Conservation (phyloP, 1,140 invertebrate genomes). For the Pseudachorutes palmiensis region DNA sequence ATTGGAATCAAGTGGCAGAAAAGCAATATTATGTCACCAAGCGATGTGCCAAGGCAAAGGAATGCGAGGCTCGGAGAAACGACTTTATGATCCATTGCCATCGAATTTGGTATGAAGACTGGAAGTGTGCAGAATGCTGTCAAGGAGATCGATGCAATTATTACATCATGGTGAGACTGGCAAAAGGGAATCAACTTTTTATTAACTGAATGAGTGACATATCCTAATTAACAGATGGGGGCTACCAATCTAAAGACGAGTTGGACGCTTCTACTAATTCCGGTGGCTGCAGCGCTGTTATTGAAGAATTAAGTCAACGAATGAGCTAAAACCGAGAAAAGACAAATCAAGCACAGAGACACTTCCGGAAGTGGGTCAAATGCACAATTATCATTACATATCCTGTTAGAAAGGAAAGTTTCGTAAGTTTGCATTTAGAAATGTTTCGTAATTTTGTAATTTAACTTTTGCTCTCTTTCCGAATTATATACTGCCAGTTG, state of each 20-base stretch:
- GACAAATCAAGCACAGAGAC: no score
- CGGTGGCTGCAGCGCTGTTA: slow-evolving; percentile 18
- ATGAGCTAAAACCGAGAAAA: neutral
- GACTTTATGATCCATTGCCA: slow-evolving; percentile 71
- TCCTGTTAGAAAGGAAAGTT: no score
- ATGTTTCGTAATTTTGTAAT: no score
- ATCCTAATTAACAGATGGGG: slow-evolving; percentile 25
- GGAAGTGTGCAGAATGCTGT: slow-evolving; percentile 95
- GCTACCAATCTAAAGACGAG: slow-evolving; percentile 21
- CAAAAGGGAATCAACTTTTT: neutral
- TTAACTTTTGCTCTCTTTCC: no score
- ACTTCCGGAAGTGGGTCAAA: no score
- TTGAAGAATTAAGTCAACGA: neutral
- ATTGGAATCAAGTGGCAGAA: slow-evolving; percentile 84
- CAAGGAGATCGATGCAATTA: slow-evolving; percentile 94
- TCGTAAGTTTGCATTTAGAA: no score
- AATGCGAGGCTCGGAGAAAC: slow-evolving; percentile 62
- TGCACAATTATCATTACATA: no score
- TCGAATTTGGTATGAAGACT: slow-evolving; percentile 95
- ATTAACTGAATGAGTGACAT: neutral
- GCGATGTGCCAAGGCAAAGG: slow-evolving; percentile 68
- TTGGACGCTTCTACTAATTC: slow-evolving; percentile 19
- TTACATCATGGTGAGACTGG: slow-evolving; percentile 78
- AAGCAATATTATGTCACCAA: slow-evolving; percentile 94
- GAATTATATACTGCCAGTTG: no score